phyloP scores from a whole-genome alignment of 2,888 invertebrate species.

The Syritta pipiens region DNA sequence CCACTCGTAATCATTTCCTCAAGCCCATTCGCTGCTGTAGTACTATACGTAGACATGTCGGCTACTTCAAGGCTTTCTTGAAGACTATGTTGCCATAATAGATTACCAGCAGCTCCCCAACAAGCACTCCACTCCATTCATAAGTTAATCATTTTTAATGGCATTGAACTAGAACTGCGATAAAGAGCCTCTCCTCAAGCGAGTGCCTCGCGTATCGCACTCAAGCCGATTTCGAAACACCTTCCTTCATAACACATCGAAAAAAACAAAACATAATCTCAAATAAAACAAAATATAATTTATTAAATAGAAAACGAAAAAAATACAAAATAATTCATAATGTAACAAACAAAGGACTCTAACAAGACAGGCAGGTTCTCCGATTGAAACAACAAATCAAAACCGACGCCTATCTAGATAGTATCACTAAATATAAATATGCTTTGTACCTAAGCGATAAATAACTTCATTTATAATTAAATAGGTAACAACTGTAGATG shows the following conservation, averaged over 20 bases:
- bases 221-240: no score
- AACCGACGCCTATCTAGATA: slow-evolving; percentile 31
- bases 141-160: slow-evolving; percentile 9
- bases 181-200: background rate
- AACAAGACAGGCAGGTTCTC: slow-evolving; percentile 23
- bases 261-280: background rate
- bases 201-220: background rate
- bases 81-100: background rate
- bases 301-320: slow-evolving; percentile 43
- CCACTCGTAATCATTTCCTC: no score
- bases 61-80: background rate
- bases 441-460: slow-evolving; percentile 57
- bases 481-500: slow-evolving; percentile 37
- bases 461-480: slow-evolving; percentile 32
- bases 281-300: slow-evolving; percentile 41
- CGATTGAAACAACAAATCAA: slow-evolving; percentile 11
- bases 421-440: slow-evolving; percentile 48
- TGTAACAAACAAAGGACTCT: slow-evolving; percentile 17
- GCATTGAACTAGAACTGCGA: background rate
- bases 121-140: background rate
- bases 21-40: no score
- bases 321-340: slow-evolving; percentile 26
- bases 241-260: no score
- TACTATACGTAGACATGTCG: no score
- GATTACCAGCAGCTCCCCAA: background rate